phyloP scores from a whole-genome alignment of 2,113 vertebrate genomes.

The Micronycteris hirsuta region DNA sequence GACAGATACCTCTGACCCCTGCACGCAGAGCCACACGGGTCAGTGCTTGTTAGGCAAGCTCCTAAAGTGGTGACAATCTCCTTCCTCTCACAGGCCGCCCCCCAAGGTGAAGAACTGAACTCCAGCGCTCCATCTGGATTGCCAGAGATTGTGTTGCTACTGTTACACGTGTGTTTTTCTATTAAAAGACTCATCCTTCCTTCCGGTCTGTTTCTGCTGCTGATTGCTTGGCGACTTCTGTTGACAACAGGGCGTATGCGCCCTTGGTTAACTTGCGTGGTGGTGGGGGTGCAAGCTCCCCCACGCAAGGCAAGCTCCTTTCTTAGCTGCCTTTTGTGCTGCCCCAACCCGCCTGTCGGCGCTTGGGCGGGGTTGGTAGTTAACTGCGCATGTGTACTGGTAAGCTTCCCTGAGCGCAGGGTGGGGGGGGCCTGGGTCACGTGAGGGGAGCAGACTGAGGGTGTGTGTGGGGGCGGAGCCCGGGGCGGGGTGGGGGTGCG shows the following conservation, averaged over 20 bases:
- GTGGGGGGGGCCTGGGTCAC: too few species aligned
- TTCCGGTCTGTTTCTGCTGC: not conserved
- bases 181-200: conserved; percentile 69
- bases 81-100: conserved; percentile 80
- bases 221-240: not conserved
- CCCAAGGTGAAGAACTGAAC: conserved; percentile 87
- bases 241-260: not conserved
- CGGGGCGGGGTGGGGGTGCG: conserved; percentile 44
- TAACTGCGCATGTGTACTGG: not conserved
- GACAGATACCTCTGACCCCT: not conserved
- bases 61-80: not conserved
- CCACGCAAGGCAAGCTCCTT: not conserved
- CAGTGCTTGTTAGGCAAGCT: not conserved
- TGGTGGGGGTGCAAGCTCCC: too few species aligned
- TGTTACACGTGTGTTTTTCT: conserved; percentile 65
- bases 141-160: conserved; percentile 38
- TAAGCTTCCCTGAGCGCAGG: not conserved
- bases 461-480: conserved; percentile 24
- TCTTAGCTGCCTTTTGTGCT: not conserved
- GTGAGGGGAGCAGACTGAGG: not conserved
- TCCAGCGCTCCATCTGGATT: not conserved
- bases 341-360: not conserved
- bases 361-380: not conserved
- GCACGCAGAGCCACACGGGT: not conserved
- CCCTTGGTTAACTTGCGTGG: not conserved